Evolutionary conservation across 2,888 invertebrate species (phyloP).

Genomic region (Drosophila paranaensis): DNA sequence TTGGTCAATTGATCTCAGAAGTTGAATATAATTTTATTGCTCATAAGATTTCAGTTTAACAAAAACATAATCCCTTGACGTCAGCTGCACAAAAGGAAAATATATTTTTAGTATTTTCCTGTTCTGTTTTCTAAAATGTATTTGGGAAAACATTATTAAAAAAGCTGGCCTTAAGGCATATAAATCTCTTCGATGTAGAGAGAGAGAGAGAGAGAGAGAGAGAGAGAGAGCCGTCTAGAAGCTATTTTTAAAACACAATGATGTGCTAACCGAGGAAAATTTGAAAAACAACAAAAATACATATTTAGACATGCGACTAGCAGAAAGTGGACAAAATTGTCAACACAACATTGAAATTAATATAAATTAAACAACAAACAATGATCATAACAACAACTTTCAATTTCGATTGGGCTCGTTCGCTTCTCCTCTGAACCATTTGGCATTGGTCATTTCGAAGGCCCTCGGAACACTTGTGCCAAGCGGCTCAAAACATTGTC

Average conservation of each 20-base stretch:
- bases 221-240: neutral
- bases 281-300: constrained; percentile 22
- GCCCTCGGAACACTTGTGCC: constrained; percentile 59
- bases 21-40: neutral
- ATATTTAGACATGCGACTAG: constrained; percentile 36
- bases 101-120: constrained; percentile 37
- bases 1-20: neutral
- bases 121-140: constrained; percentile 23
- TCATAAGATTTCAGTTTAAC: constrained; percentile 40
- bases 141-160: constrained; percentile 37
- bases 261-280: constrained; percentile 49
- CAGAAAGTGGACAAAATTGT: constrained; percentile 34
- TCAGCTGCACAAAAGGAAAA: constrained; percentile 50
- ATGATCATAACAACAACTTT: constrained; percentile 19
- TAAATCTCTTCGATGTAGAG: constrained; percentile 57
- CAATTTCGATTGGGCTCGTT: constrained; percentile 25
- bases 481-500: constrained; percentile 68
- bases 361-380: constrained; percentile 29
- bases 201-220: neutral
- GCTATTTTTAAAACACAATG: constrained; percentile 61
- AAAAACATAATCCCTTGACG: constrained; percentile 60
- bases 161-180: constrained; percentile 35
- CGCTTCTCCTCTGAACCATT: neutral
- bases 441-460: constrained; percentile 38
- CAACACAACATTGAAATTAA: constrained; percentile 39